Evolutionary conservation across 2,888 invertebrate species (phyloP), one percentile per base, ranked within the genome.

Genomic region (Catocala sponsa): DNA sequence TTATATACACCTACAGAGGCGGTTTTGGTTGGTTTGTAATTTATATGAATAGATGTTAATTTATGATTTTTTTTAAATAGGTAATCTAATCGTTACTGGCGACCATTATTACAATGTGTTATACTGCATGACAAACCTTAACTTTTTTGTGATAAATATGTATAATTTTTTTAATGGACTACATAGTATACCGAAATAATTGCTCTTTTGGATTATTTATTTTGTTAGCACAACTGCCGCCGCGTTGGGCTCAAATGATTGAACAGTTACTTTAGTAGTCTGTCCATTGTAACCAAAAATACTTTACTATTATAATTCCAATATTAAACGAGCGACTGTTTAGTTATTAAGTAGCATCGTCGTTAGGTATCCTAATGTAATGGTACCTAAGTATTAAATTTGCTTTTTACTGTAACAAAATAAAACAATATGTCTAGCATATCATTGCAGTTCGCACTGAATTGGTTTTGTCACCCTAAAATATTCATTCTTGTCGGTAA

Each of bases 21-120:
- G 88, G 87, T 89, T 89, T 90, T 81, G 84, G 90, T 90, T 81
- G 84, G 85, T 90, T 88, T 80, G 82, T 88, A 87, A 84, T 82
- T 84, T 83, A 85, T 82, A 78, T 83, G 78, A 76, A 78, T 80
- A 82, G 74, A 79, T 74, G 68, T 77, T 80, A 79, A 80, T 80
- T 78, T 82, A 76, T 82, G 65, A 65, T 74, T 79, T 73, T 76
- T 72, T 72, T 67, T 65, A 70, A 54, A 67, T 69, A 74, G 75
- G 75, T 72, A 65, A 76, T 70, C 71, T 79, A 81, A 84, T 86
- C 79, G 84, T 81, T 85, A 85, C 85, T 85, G 87, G 85, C 84
- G 81, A 85, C 81, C 81, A 76, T 78, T 81, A 80, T 77, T 82
- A 81, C 80, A 70, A 74, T 81, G 83, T 83, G 79, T 82, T 81